Evolutionary conservation across 2,888 invertebrate genomes (phyloP), one percentile per base, ranked within the genome.

Genomic region (Osedax frankpressi): DNA sequence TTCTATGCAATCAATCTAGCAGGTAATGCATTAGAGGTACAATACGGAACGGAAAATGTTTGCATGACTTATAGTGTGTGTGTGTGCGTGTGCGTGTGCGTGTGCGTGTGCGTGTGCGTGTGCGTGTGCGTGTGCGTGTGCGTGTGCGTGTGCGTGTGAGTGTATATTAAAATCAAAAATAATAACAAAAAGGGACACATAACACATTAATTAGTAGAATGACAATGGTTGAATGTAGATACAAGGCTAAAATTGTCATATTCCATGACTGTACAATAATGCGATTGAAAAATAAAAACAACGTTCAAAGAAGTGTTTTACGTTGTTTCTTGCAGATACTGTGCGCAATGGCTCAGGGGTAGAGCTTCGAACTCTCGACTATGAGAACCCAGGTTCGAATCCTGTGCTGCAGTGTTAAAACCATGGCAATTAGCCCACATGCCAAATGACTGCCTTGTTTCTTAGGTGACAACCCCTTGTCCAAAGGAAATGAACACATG

Each of bases 401-500:
- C 2, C 6, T 62, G n/a, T n/a, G 26, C 6, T 62, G 63, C 63
- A 62, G 24, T 24, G 6, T 6, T 27, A 11, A 14, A 28, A 19
- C 1, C 65, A 65, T 24, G 24, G 24, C 25, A 65, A 65, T 65
- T 65, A 65, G 26, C 65, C 11, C 65, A 14, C 65, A 24, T 65
- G 25, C 65, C 65, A 65, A 65, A 65, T 65, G 65, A 65, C 65
- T n/a, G 24, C 65, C 65, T 65, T 65, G 65, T 65, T 65, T 19
- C 65, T 65, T 2, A 65, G 25, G 24, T n/a, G 65, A 1, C 2
- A 2, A 19, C n/a, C n/a, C 14, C 24, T 2, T 65, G 65, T 65
- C n/a, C 24, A 1, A 11, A 65, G 25, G 25, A 24, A 65, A 65
- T 2, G 65, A 65, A 65, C n/a, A 65, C 2, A 28, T 1, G 14